Conservation (phyloP, 2,888 invertebrate species). For the Macrophya alboannulata region DNA sequence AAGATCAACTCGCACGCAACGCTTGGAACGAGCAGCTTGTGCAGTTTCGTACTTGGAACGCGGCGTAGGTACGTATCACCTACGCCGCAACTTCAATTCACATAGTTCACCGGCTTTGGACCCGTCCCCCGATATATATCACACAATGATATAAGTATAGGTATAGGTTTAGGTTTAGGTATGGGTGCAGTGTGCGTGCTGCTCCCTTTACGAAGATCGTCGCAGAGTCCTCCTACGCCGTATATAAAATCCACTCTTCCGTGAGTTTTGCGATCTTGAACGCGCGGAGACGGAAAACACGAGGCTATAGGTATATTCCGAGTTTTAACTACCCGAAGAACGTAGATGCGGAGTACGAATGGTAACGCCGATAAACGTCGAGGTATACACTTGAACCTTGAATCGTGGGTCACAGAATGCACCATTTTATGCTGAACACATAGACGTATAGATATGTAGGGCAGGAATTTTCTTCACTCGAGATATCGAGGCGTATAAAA, state of each 20-base stretch:
- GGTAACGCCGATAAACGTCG: not conserved
- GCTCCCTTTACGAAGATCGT: not conserved
- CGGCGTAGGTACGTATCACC: not conserved
- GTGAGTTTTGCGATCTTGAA: conserved; percentile 2
- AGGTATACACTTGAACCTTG: not conserved
- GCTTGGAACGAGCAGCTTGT: not conserved
- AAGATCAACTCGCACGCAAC: conserved; percentile 49
- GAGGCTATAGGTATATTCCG: not conserved
- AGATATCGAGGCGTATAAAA: not conserved
- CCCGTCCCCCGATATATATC: not conserved
- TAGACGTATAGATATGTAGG: not conserved
- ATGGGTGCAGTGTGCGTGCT: not conserved
- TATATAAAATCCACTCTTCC: conserved; percentile 17
- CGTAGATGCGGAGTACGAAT: not conserved
- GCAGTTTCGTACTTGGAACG: not conserved
- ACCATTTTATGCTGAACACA: not conserved
- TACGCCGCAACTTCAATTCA: not conserved
- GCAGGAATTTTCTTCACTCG: not conserved
- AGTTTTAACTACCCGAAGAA: conserved; percentile 4
- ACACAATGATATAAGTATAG: not conserved
- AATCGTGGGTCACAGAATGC: not conserved
- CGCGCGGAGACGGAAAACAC: not conserved
- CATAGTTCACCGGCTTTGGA: not conserved
- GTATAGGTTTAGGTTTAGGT: not conserved
- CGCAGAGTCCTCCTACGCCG: not conserved